These are phyloP conservation scores for Marmota flaviventris DNA, from an alignment of 2,113 vertebrate species.

Conservation along the genomic window DNA sequence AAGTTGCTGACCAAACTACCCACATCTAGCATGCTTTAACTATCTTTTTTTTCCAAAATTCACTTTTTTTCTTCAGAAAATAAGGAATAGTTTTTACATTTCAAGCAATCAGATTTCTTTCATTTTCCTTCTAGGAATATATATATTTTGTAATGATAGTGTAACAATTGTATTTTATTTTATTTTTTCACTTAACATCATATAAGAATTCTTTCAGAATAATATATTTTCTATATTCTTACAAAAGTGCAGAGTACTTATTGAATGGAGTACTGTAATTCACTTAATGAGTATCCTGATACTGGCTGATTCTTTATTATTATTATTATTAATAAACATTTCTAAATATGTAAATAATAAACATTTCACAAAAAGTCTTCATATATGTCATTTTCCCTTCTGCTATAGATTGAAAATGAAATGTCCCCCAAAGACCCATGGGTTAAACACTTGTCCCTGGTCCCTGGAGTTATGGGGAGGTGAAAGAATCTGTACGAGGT, in stretches of 20 bases:
- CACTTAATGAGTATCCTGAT: slow-evolving; percentile 13
- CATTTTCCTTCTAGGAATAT: neutral
- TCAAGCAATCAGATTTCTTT: neutral
- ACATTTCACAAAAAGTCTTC: slow-evolving; percentile 15
- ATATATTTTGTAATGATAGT: neutral
- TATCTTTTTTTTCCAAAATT: slow-evolving; percentile 27
- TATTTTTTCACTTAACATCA: neutral
- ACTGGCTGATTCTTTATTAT: slow-evolving; percentile 10
- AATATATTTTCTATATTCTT: neutral
- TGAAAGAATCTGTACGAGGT: neutral
- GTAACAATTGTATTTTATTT: slow-evolving; percentile 11
- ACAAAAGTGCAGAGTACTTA: neutral
- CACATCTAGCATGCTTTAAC: neutral
- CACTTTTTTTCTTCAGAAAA: slow-evolving; percentile 35
- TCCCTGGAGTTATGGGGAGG: neutral
- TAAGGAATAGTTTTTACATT: neutral
- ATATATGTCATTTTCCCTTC: neutral
- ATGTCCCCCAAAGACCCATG: neutral
- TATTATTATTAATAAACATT: neutral
- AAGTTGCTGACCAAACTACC: neutral
- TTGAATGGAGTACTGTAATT: slow-evolving; percentile 25
- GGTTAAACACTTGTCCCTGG: neutral
- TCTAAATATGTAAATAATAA: neutral
- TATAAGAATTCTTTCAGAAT: slow-evolving; percentile 27
- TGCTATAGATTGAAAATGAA: neutral